These are phyloP conservation scores for Drosophila persimilis DNA, from an alignment of 1,140 invertebrate genomes.

Conservation along the genomic window DNA sequence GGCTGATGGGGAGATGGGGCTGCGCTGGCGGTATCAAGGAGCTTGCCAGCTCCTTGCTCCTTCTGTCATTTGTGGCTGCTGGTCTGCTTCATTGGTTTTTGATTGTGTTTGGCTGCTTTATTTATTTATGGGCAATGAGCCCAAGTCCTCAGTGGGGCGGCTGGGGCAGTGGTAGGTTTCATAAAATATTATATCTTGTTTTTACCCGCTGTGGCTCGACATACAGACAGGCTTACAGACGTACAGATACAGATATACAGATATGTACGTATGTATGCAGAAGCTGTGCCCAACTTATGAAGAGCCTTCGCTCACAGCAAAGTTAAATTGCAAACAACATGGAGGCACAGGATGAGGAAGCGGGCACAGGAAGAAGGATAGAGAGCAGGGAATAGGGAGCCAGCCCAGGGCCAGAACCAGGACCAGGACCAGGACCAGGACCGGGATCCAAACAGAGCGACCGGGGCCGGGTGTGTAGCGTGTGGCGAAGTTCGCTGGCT, in stretches of 20 bases:
- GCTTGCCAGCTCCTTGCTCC: conserved; percentile 12
- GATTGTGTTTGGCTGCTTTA: conserved; percentile 78
- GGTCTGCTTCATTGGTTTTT: conserved; percentile 77
- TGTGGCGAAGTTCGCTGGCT: conserved; percentile 74
- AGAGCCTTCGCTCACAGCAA: conserved; percentile 55
- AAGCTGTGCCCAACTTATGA: conserved; percentile 49
- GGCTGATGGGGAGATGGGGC: conserved; percentile 6
- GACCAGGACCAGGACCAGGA: conserved; percentile 13
- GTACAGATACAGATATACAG: not conserved
- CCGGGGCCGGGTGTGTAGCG: conserved; percentile 1
- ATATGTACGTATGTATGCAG: not conserved
- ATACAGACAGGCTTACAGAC: conserved; percentile 4
- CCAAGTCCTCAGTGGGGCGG: not conserved
- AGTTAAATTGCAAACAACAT: conserved; percentile 76
- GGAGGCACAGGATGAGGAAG: conserved; percentile 26
- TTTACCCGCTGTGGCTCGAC: conserved; percentile 35
- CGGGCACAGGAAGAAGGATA: conserved; percentile 19
- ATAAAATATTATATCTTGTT: conserved; percentile 78
- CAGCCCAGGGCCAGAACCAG: conserved; percentile 4
- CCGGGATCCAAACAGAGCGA: not conserved
- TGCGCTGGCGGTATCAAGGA: not conserved
- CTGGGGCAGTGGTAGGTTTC: conserved; percentile 39
- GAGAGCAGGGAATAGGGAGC: conserved; percentile 14
- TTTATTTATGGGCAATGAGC: conserved; percentile 71
- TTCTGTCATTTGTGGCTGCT: conserved; percentile 72